Base-by-base conservation (phyloP, 2,113 vertebrate genomes). In the Siphamia tubifer region DNA sequence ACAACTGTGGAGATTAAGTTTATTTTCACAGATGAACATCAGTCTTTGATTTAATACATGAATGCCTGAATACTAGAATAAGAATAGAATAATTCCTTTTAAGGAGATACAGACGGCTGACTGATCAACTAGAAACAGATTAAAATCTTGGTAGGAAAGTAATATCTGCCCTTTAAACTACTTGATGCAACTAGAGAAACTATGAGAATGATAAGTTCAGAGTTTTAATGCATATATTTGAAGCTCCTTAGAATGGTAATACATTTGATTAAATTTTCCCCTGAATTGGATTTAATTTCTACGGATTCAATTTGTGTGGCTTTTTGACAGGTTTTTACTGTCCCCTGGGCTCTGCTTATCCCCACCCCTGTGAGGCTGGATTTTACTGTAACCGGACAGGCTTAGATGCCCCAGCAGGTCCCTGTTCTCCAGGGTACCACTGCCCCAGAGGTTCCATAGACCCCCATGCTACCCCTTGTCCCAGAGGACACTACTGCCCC, bases 401-500 rank as follows among this genome's bases (percentile, higher is more conserved):
- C 10, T 77, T 91, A 6, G 72, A 85, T 8, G 60, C 54, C 40
- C 88, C 91, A 1, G 48, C 58, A 15, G 91, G 90, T 11, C 54
- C 55, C 21, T 93, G 91, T 57, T 32, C 48, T 53, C 70, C 86
- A 61, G 95, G 93, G 5, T 83, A 89, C 86, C 91, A 92, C 74
- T 97, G 95, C 40, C 90, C 94, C 0, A 12, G 4, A 57, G 93
- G 93, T n/a, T 93, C 94, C 52, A 62, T 71, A 58, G 56, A 79
- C 55, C 77, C 88, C 8, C 47, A 84, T 32, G 10, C 70, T n/a
- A 34, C 61, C 0, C 64, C 23, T 7, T 94, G 93, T 68, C 83
- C 74, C 21, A 40, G 25, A 32, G 95, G 95, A 71, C 90, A 95
- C 79, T 97, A 93, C 69, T 98, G 96, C 81, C 94, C 95, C 67